A percentile compares a stretch with the other conserved stretches of the same genome.
These are phyloP conservation scores for Amphipyra berbera DNA, from an alignment of 2,888 invertebrate genomes.

Conservation along the genomic window DNA sequence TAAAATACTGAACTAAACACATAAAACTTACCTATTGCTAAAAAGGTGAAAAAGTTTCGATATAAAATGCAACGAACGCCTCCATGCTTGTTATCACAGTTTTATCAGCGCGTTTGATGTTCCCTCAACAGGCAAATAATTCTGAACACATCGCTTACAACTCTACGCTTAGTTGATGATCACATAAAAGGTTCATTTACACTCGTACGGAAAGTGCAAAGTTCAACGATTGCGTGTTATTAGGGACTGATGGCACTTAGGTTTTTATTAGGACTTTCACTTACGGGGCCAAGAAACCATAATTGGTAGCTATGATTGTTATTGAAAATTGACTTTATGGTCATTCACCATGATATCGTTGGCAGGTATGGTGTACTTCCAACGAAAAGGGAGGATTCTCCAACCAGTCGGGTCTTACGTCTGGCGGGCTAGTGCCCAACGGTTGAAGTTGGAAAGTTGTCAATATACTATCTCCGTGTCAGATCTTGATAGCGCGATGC, in stretches of 20 bases:
- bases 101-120: background rate
- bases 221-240: constrained; percentile 11
- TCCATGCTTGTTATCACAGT: background rate
- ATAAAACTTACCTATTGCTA: too few species aligned
- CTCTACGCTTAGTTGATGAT: constrained; percentile 3
- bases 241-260: constrained; percentile 2
- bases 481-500: too few species aligned
- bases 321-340: too few species aligned
- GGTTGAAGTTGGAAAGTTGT: too few species aligned
- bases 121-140: background rate
- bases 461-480: too few species aligned
- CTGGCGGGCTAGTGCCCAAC: too few species aligned
- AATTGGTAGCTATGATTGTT: background rate
- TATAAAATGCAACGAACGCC: too few species aligned
- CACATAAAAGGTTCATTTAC: constrained; percentile 25
- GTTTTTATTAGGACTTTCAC: constrained; percentile 1
- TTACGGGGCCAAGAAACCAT: constrained; percentile 28
- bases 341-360: too few species aligned
- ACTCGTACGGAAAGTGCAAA: constrained; percentile 9
- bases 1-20: too few species aligned
- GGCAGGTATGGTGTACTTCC: too few species aligned
- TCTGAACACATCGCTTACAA: background rate
- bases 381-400: too few species aligned
- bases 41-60: background rate
- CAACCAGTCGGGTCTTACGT: too few species aligned